A percentile compares a stretch with the other conserved stretches of the same genome.
These are phyloP conservation scores for Crambe crambe DNA, from an alignment of 37 sponge, comb jelly and placozoan species.

Conservation along the genomic window DNA sequence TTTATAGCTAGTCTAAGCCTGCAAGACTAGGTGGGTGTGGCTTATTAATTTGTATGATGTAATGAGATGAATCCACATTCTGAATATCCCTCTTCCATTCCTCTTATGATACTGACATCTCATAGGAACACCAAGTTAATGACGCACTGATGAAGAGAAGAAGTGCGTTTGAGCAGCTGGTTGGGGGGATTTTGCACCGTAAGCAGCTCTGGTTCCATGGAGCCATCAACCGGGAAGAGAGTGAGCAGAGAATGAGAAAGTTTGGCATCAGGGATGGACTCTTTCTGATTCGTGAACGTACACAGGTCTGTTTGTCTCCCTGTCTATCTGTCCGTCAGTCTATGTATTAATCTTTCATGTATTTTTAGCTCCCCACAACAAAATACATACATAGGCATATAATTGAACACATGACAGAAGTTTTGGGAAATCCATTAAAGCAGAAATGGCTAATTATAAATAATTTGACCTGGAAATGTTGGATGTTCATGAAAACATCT, in stretches of 20 bases:
- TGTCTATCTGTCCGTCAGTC: too few species aligned
- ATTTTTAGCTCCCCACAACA: not conserved
- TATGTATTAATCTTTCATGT: not conserved
- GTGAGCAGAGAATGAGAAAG: slow-evolving; percentile 57
- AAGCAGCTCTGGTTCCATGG: slow-evolving; percentile 92
- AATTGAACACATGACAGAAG: too few species aligned
- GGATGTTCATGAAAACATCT: too few species aligned
- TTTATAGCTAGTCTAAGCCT: too few species aligned
- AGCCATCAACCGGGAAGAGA: slow-evolving; percentile 71
- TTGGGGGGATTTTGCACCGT: slow-evolving; percentile 81
- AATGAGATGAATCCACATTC: too few species aligned
- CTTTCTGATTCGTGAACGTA: slow-evolving; percentile 82
- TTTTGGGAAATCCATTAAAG: too few species aligned
- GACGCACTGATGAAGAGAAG: slow-evolving; percentile 70
- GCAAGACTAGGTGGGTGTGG: too few species aligned
- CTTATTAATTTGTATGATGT: too few species aligned
- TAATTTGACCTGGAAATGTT: too few species aligned
- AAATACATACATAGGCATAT: too few species aligned
- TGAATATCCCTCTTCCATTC: slow-evolving; percentile 1
- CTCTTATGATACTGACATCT: not conserved
- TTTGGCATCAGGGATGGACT: slow-evolving; percentile 63
- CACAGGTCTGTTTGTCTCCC: too few species aligned
- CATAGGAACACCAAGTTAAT: slow-evolving; percentile 76
- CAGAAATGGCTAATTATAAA: too few species aligned
- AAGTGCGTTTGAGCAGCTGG: slow-evolving; percentile 82